These are phyloP conservation scores for Pecten maximus DNA, from an alignment of 2,888 invertebrate species.

Conservation along the genomic window DNA sequence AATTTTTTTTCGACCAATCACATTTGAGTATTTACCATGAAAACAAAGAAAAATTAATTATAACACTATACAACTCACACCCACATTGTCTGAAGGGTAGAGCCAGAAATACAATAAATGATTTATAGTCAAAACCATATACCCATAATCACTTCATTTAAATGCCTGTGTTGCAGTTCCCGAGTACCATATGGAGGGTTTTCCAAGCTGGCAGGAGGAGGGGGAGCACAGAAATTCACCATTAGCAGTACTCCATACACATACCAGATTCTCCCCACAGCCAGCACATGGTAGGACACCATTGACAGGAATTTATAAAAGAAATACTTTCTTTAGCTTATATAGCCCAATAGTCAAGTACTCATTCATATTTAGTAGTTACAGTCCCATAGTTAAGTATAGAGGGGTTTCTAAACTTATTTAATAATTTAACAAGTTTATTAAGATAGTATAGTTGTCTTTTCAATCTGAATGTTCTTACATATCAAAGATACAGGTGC, in stretches of 20 bases:
- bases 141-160: not conserved
- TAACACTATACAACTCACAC: too few relatives aligned
- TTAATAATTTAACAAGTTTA: too few relatives aligned
- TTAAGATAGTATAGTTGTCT: too few relatives aligned
- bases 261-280: conserved; percentile 73
- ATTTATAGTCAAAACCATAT: not conserved
- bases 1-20: too few relatives aligned
- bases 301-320: not conserved
- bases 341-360: not conserved
- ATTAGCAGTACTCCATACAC: conserved; percentile 71
- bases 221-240: conserved; percentile 77
- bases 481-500: too few relatives aligned
- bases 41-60: too few relatives aligned
- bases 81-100: too few relatives aligned
- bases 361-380: not conserved
- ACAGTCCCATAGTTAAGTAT: not conserved
- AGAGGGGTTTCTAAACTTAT: not conserved
- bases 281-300: conserved; percentile 75
- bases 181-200: conserved; percentile 81
- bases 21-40: too few relatives aligned
- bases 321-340: not conserved
- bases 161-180: conserved; percentile 68
- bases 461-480: too few relatives aligned
- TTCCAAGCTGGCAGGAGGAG: conserved; percentile 74
- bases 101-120: not conserved